Base-by-base conservation (phyloP, 1,140 invertebrate genomes). In the Maniola jurtina region DNA sequence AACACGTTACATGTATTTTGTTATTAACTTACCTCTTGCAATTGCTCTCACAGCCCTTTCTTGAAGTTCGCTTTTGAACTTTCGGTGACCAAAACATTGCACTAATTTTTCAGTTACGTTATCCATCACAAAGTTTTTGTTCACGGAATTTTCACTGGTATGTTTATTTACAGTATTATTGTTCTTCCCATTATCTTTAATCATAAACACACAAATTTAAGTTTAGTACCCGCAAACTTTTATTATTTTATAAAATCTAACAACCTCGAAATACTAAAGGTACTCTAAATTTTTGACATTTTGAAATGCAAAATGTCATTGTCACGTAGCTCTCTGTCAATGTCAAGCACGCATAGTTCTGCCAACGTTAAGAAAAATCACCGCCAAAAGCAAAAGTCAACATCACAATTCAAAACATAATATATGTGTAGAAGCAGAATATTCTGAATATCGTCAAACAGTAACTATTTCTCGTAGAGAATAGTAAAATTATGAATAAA, bases 51-150 rank as follows among this genome's bases (percentile, higher is more conserved):
- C 82, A 56, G 92, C 92, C 66, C 87, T 81, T 76, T 91, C 88
- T 80, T 92, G 92, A 66, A 92, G 84, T 72, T 92, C 88, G 82
- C 91, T 92, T 89, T 92, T 92, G 71, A 92, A 93, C 68, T 88
- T 89, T 72, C 86, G 79, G 77, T 92, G 91, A 61, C 92, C 92
- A 89, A 93, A 93, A 86, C 84, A 91, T 81, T 92, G 77, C 14
- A 80, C 75, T 50, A 89, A 71, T 83, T 88, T 88, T 54, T 89
- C 84, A 61, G 80, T 84, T 80, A 88, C 73, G 75, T 79, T 88
- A 84, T 90, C 86, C 88, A 89, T 90, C 47, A 62, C 71, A 70
- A 48, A 68, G 66, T 25, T 72, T 57, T 64, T 55, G 58, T 15
- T 60, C 45, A 69, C 64, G 56, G 61, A 7, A 56, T 47, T 40